Evolutionary conservation across 2,888 invertebrate species (phyloP).

Genomic region (Mechanitis messenoides): DNA sequence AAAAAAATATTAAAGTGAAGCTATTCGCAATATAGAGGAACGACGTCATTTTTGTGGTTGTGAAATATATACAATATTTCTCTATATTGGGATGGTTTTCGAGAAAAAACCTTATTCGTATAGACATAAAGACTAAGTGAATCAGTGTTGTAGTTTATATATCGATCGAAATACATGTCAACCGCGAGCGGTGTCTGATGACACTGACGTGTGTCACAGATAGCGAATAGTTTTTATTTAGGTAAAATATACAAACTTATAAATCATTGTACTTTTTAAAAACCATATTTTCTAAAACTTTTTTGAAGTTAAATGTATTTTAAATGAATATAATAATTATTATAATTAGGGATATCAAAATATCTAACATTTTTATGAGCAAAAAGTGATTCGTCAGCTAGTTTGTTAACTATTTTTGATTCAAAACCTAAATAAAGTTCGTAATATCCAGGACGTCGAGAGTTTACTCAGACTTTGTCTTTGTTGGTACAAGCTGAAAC

Average conservation of each 20-base stretch:
- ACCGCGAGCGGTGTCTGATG: conserved; percentile 6
- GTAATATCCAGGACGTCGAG: conserved; percentile 15
- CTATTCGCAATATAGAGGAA: conserved; percentile 7
- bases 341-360: no score
- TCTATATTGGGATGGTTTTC: conserved; percentile 5
- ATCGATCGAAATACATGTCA: conserved; percentile 10
- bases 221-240: conserved; percentile 4
- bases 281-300: no score
- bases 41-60: conserved; percentile 7
- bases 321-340: no score
- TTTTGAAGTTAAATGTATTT: no score
- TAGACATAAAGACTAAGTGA: not conserved
- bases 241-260: not conserved
- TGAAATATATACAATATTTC: conserved; percentile 7
- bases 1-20: no score
- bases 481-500: conserved; percentile 23
- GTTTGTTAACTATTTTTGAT: conserved; percentile 17
- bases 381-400: not conserved
- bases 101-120: not conserved
- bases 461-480: conserved; percentile 29
- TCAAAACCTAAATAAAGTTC: conserved; percentile 17
- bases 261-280: not conserved
- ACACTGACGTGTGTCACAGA: conserved; percentile 9
- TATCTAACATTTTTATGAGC: not conserved
- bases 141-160: not conserved